Evolutionary conservation across 2,113 vertebrate genomes (phyloP), one percentile per base, ranked within the genome.

Genomic region (Trichomycterus rosablanca): DNA sequence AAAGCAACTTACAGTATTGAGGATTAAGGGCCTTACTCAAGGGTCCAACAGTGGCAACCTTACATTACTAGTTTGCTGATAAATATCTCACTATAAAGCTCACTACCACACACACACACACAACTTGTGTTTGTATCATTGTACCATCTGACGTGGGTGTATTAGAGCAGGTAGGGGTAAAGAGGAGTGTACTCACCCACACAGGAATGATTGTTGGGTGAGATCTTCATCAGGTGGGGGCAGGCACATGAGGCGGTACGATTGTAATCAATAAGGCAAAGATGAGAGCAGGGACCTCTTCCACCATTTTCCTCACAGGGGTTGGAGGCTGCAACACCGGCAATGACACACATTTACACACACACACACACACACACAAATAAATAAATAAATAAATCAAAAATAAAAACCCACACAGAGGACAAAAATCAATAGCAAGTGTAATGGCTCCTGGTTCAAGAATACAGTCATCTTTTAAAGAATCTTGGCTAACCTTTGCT

Each of bases 181-280:
- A 68, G 20, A 39, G 19, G 37, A 46, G 44, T 70, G 63, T 42
- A 72, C 86, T 90, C 84, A 99, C 96, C 92, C 4, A 90, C 91
- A 74, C 96, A 99, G 1, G 92, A 94, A 62, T 85, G 95, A 74
- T 87, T 92, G 86, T 98, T 88, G 10, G 81, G 24, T 6, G 93
- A 87, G 15, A 99, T 84, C 79, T 97, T 98, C 94, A 95, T 98
- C 52, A 99, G 87, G 74, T 99, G 94, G 1, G 96, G 94, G 51
- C 96, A 99, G 1, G 89, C 88, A 74, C 96, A 99, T 5, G 93
- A 92, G 0, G 91, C 91, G 0, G 87, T 93, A 68, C 87, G 85
- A 70, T 97, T 94, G 75, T 94, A 92, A 85, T 72, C 90, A 83
- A 99, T 95, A 78, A 99, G 91, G 62, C 96, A 99, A 87, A 99